These are phyloP conservation scores for Podarcis cretensis DNA, from an alignment of 2,113 vertebrate genomes.

Conservation along the genomic window DNA sequence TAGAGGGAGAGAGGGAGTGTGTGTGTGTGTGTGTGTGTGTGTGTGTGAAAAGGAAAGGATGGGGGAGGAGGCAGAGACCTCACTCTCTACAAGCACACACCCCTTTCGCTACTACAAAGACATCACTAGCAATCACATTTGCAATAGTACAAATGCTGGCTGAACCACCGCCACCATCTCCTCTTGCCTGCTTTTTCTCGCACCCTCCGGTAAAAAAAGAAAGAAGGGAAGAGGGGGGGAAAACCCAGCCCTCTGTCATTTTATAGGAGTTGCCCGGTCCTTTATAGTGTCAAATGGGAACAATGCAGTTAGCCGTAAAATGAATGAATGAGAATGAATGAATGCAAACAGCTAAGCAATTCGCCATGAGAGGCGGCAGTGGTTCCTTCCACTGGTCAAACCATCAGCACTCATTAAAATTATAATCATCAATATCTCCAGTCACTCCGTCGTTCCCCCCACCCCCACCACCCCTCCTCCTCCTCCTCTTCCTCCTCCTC, in stretches of 20 bases:
- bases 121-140: constrained; percentile 82
- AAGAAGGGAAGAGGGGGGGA: constrained; percentile 23
- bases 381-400: constrained; percentile 60
- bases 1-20: not conserved
- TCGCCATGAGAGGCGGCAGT: constrained; percentile 54
- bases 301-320: constrained; percentile 75
- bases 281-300: constrained; percentile 66
- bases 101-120: constrained; percentile 85
- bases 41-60: constrained; percentile 41
- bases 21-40: constrained; percentile 41
- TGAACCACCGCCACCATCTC: constrained; percentile 59
- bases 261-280: constrained; percentile 62
- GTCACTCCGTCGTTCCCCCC: not conserved
- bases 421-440: constrained; percentile 18
- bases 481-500: too few relatives aligned
- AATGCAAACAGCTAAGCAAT: constrained; percentile 52
- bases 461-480: not conserved
- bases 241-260: constrained; percentile 43
- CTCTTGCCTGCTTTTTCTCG: constrained; percentile 40
- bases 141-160: constrained; percentile 80
- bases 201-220: not conserved
- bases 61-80: constrained; percentile 77
- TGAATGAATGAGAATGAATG: constrained; percentile 57
- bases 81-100: constrained; percentile 81
- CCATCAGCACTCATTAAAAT: constrained; percentile 34